Evolutionary conservation across 2,888 invertebrate genomes (phyloP).

Genomic region (Metallyticus violacea): DNA sequence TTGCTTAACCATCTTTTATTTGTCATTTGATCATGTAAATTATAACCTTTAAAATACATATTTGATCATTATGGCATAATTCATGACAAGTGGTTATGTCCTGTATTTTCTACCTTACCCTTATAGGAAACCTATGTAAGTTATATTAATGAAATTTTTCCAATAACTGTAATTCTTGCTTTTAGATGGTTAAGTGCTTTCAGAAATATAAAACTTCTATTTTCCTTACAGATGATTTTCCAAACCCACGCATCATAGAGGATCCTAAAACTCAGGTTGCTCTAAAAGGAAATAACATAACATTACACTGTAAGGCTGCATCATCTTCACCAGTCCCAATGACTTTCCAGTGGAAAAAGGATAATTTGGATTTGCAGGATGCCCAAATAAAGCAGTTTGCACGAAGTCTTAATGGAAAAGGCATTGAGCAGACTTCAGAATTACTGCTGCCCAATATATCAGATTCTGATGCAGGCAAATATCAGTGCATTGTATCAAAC

Average conservation of each 20-base stretch:
- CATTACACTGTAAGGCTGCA: slow-evolving; percentile 77
- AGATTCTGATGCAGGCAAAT: slow-evolving; percentile 79
- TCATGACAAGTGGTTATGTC: no score
- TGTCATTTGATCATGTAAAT: no score
- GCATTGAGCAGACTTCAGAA: slow-evolving; percentile 55
- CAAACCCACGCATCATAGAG: slow-evolving; percentile 79
- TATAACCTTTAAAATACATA: no score
- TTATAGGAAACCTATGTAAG: no score
- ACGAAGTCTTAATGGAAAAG: slow-evolving; percentile 56
- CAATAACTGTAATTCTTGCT: no score
- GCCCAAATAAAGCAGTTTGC: slow-evolving; percentile 38
- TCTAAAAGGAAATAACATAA: slow-evolving; percentile 83
- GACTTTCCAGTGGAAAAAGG: slow-evolving; percentile 84
- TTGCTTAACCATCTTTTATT: no score
- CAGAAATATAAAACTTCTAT: no score
- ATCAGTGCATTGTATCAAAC: slow-evolving; percentile 91
- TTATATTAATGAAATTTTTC: neutral
- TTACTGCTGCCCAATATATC: slow-evolving; percentile 73
- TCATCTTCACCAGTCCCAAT: slow-evolving; percentile 73
- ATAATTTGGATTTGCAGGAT: slow-evolving; percentile 62
- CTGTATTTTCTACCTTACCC: no score
- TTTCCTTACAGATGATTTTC: slow-evolving; percentile 63
- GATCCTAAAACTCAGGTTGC: slow-evolving; percentile 80
- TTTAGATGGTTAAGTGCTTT: no score
- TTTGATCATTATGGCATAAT: no score